A percentile compares a stretch with the other conserved stretches of the same genome.
Conservation (phyloP, 2,888 invertebrate genomes). For the Hypomecis atomaria region DNA sequence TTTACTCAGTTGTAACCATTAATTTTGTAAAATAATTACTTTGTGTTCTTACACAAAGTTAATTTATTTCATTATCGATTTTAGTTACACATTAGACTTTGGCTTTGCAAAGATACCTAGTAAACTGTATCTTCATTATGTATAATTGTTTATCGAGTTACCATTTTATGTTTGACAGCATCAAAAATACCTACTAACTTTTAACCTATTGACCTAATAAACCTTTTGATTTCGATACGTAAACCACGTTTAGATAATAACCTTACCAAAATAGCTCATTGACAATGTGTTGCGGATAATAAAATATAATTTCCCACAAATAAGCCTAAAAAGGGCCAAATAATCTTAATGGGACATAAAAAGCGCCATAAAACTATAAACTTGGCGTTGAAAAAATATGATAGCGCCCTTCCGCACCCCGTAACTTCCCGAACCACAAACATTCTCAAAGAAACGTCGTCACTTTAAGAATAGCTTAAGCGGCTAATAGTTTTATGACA, state of each 20-base stretch:
- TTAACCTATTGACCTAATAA: neutral
- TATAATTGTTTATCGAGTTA: too few relatives aligned
- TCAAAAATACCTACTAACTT: neutral
- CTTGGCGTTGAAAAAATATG: slow-evolving; percentile 60
- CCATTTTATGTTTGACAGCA: neutral
- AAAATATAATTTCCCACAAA: slow-evolving; percentile 72
- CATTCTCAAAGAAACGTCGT: slow-evolving; percentile 69
- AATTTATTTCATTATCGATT: too few relatives aligned
- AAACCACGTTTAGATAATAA: neutral
- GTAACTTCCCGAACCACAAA: slow-evolving; percentile 62
- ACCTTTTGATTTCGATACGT: neutral
- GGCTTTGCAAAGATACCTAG: too few relatives aligned
- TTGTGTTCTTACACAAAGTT: too few relatives aligned
- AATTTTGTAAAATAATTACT: too few relatives aligned
- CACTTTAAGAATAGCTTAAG: slow-evolving; percentile 81
- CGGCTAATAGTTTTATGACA: slow-evolving; percentile 84
- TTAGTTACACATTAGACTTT: too few relatives aligned
- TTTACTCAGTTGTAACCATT: too few relatives aligned
- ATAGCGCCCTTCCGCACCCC: slow-evolving; percentile 73
- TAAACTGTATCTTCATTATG: too few relatives aligned
- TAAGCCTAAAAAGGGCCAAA: slow-evolving; percentile 68
- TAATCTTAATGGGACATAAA: slow-evolving; percentile 76
- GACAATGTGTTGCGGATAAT: slow-evolving; percentile 80
- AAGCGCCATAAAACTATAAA: slow-evolving; percentile 69
- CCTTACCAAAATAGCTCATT: slow-evolving; percentile 36